These are phyloP conservation scores for Oxytorus armatus DNA, from an alignment of 2,888 invertebrate species.

Conservation along the genomic window DNA sequence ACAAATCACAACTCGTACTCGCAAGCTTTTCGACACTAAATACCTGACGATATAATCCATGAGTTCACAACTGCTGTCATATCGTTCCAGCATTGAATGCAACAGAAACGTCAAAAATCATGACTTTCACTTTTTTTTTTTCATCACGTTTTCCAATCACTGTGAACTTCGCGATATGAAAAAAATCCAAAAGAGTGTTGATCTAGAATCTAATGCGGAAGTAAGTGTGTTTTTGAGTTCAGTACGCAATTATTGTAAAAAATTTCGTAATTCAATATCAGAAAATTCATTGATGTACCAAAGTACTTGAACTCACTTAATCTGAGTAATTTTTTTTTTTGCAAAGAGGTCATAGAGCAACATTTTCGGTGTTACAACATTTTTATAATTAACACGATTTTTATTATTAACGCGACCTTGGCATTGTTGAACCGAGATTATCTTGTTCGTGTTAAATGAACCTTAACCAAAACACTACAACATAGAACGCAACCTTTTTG, in stretches of 20 bases:
- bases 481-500: slow-evolving; percentile 39
- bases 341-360: too few relatives aligned
- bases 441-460: slow-evolving; percentile 50
- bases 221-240: too few relatives aligned
- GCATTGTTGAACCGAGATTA: slow-evolving; percentile 5
- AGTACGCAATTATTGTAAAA: too few relatives aligned
- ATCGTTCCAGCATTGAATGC: slow-evolving; percentile 15
- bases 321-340: too few relatives aligned
- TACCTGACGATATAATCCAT: slow-evolving; percentile 27
- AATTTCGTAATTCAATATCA: too few relatives aligned
- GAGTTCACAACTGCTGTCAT: slow-evolving; percentile 26
- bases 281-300: too few relatives aligned
- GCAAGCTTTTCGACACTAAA: background rate
- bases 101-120: slow-evolving; percentile 31
- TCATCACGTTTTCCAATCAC: background rate
- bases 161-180: slow-evolving; percentile 7
- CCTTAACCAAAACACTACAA: slow-evolving; percentile 48
- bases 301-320: too few relatives aligned
- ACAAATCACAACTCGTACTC: slow-evolving; percentile 5
- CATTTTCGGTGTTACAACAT: too few relatives aligned
- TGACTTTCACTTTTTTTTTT: slow-evolving; percentile 36
- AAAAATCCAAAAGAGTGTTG: slow-evolving; percentile 5
- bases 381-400: background rate
- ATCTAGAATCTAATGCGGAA: too few relatives aligned
- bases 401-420: slow-evolving; percentile 16